Evolutionary conservation across 2,888 invertebrate genomes (phyloP).

Genomic region (Slavum lentiscoides): DNA sequence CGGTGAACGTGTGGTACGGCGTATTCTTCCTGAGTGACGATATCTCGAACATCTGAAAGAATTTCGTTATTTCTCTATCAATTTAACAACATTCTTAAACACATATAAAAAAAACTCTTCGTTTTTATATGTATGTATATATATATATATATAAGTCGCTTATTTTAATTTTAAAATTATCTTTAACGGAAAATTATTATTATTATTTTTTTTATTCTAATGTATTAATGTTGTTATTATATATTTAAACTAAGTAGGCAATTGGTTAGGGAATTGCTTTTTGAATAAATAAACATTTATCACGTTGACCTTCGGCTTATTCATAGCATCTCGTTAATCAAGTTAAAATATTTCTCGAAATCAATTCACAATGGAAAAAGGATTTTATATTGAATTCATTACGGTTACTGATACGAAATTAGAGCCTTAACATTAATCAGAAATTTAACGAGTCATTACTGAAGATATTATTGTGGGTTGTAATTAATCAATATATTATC

Average conservation of each 20-base stretch:
- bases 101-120: too few species aligned
- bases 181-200: too few species aligned
- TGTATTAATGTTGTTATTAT: too few species aligned
- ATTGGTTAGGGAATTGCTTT: neutral
- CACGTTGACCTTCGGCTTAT: too few species aligned
- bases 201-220: too few species aligned
- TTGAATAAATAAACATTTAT: neutral
- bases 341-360: neutral
- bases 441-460: too few species aligned
- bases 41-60: constrained; percentile 65
- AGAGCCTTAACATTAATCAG: neutral
- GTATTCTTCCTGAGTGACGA: constrained; percentile 66
- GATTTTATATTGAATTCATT: neutral
- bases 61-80: neutral
- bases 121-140: too few species aligned
- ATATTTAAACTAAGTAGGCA: neutral
- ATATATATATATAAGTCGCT: too few species aligned
- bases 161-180: too few species aligned
- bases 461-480: too few species aligned
- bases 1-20: constrained; percentile 66
- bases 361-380: neutral
- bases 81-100: neutral
- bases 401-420: neutral
- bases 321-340: neutral
- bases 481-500: too few species aligned